Conservation (phyloP, 2,113 vertebrate species). For the Scatophagus argus region DNA sequence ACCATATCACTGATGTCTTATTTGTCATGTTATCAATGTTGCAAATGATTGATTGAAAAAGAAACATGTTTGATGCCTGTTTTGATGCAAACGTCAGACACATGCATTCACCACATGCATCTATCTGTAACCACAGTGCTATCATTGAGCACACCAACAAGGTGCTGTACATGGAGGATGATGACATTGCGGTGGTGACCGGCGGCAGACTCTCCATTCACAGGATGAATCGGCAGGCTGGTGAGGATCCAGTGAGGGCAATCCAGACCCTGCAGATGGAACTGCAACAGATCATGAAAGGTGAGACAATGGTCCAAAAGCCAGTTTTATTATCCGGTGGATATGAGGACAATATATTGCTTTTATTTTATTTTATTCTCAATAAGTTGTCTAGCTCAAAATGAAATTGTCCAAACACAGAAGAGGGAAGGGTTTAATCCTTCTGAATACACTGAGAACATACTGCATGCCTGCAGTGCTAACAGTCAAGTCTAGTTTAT, state of each 20-base stretch:
- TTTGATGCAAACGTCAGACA: background rate
- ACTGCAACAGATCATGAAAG: slow-evolving; percentile 98
- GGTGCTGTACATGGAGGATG: slow-evolving; percentile 95
- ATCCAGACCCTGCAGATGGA: slow-evolving; percentile 97
- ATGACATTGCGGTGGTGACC: slow-evolving; percentile 91
- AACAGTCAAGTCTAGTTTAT: background rate
- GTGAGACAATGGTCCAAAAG: slow-evolving; percentile 68
- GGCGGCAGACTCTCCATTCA: slow-evolving; percentile 94
- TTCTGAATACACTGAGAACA: background rate
- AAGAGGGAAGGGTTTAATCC: background rate
- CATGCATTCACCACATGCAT: background rate
- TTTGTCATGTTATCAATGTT: background rate
- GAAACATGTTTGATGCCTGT: too few relatives aligned
- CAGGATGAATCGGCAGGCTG: slow-evolving; percentile 88
- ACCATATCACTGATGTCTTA: background rate
- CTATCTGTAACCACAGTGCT: slow-evolving; percentile 81
- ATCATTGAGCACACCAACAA: slow-evolving; percentile 98
- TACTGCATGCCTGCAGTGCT: background rate
- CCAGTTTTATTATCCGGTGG: background rate
- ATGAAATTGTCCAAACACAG: background rate
- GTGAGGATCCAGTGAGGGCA: slow-evolving; percentile 90
- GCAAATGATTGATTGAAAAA: too few relatives aligned
- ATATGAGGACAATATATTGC: background rate
- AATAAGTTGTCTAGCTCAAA: background rate
- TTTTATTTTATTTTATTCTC: background rate